Evolutionary conservation across 2,113 vertebrate genomes (phyloP).

Genomic region (Ictidomys tridecemlineatus): DNA sequence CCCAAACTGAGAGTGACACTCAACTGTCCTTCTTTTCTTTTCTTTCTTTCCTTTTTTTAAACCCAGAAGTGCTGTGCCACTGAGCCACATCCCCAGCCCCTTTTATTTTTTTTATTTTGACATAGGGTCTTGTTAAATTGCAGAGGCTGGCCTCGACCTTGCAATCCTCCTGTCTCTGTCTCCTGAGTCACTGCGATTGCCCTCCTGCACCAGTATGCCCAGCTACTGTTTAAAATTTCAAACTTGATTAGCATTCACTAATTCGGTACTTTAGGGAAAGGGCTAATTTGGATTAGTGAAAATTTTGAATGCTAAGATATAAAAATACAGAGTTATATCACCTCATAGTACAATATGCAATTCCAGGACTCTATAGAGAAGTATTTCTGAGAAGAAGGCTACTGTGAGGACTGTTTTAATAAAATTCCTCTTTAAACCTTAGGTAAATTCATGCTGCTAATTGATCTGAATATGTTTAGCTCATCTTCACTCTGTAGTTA

Average conservation of each 20-base stretch:
- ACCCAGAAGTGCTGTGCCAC: background rate
- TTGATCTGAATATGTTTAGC: background rate
- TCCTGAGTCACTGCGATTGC: background rate
- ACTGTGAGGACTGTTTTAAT: background rate
- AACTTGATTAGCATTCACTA: background rate
- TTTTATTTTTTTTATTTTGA: background rate
- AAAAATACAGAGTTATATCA: background rate
- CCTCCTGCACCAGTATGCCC: background rate
- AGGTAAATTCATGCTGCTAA: background rate
- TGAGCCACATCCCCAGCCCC: background rate
- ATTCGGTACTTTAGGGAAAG: background rate
- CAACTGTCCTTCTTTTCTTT: background rate
- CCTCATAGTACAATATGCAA: background rate
- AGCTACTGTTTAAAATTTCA: slow-evolving; percentile 26
- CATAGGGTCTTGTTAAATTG: background rate
- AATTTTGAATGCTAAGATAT: background rate
- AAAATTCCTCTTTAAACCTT: background rate
- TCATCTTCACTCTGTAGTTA: slow-evolving; percentile 44
- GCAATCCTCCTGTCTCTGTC: background rate
- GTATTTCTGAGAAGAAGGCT: background rate
- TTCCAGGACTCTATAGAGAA: background rate
- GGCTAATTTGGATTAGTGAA: background rate
- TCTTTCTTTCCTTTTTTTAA: background rate
- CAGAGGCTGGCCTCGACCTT: background rate
- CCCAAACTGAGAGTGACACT: background rate